Conservation (phyloP, 2,888 invertebrate genomes). For the Barypeithes pellucidus region DNA sequence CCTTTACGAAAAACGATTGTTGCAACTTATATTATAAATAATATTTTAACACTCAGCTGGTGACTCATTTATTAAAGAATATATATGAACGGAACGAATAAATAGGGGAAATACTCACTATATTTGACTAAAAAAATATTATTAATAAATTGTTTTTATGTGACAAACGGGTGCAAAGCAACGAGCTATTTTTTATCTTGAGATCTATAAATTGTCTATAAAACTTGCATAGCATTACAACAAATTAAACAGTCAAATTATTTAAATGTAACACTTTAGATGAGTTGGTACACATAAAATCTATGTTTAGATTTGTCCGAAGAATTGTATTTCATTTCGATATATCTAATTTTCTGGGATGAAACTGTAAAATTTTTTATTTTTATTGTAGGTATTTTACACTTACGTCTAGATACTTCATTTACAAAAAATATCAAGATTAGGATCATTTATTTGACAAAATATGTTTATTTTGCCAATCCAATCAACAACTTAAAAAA, state of each 20-base stretch:
- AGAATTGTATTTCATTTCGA: too few relatives aligned
- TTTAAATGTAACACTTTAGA: constrained; percentile 15
- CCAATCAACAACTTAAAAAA: too few relatives aligned
- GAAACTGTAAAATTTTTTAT: too few relatives aligned
- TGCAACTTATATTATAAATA: background rate
- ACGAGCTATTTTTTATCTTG: constrained; percentile 57
- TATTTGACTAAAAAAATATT: constrained; percentile 32
- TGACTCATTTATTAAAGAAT: constrained; percentile 8
- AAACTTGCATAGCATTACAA: constrained; percentile 55
- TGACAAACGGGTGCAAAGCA: constrained; percentile 57
- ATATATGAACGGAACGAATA: constrained; percentile 9
- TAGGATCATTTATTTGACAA: too few relatives aligned
- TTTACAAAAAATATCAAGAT: too few relatives aligned
- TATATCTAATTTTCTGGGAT: too few relatives aligned
- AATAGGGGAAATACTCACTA: constrained; percentile 27
- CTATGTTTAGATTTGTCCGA: background rate
- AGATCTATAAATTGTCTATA: constrained; percentile 61
- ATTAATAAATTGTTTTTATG: constrained; percentile 22
- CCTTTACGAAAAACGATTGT: too few relatives aligned
- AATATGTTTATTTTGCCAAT: too few relatives aligned
- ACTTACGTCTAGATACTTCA: too few relatives aligned
- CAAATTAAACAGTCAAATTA: constrained; percentile 40
- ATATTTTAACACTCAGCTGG: constrained; percentile 7
- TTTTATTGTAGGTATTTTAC: too few relatives aligned
- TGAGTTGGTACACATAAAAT: constrained; percentile 25